Evolutionary conservation across 2,113 vertebrate genomes (phyloP), one percentile per base, ranked within the genome.

Genomic region (Chrysochloris asiatica): DNA sequence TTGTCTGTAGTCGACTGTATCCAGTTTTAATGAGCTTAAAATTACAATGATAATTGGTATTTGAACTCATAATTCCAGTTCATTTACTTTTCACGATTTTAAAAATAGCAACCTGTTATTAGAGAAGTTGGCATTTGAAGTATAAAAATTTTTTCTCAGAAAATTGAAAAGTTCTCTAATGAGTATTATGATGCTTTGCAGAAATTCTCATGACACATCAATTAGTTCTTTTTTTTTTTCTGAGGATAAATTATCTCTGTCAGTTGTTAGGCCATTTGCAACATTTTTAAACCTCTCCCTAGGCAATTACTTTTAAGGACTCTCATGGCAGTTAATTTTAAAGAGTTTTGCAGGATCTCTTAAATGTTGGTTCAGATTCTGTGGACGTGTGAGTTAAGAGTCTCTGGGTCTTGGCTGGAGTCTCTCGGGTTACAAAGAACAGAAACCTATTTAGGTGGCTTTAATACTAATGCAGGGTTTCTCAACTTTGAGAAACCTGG

Each of bases 41-140:
- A 48, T 61, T 89, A 28, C 63, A 80, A 28, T 89, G 63, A 63
- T 89, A 92, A 92, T 84, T 86, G 50, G 30, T 56, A 67, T 93
- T 93, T 93, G 56, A 86, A 69, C 16, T 92, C 33, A 28, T 89
- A 89, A 84, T 92, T 88, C 59, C 56, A 83, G 36, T 86, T 95
- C 48, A 78, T 81, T 61, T 92, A 79, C 76, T 76, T 92, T 91
- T 38, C 2, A 11, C 77, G 30, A 52, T 65, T 92, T 95, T 78
- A 91, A 81, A 80, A 94, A 52, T 54, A 86, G 75, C 36, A 78
- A 24, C 14, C 16, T 78, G n/a, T 67, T 83, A 78, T 83, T 82
- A 63, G n/a, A 85, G 47, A 87, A 75, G 45, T 59, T 81, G 36
- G 4, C 61, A 85, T 82, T 89, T 94, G n/a, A 30, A 71, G 54